Base-by-base conservation (phyloP, 2,888 invertebrate species). In the Cryptocephalus primarius region DNA sequence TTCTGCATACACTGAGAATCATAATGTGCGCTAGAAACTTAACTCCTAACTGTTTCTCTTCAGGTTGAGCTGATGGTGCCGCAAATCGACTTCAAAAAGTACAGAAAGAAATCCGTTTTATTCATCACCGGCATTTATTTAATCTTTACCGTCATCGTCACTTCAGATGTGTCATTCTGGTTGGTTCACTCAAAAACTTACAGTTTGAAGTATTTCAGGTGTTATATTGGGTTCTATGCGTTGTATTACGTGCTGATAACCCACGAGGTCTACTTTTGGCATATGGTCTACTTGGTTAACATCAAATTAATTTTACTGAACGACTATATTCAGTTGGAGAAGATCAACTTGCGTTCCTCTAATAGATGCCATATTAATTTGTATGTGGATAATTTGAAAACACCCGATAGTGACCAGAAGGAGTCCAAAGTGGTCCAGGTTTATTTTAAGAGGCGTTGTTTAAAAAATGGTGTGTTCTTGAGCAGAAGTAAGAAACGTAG, bases 251-350 rank as follows among this genome's bases (percentile, higher is more conserved):
- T 78, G 38, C 75, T 78, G 43, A 67, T 78, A 57, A 70, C 75
- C 14, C 64, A 78, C 57, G 78, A 79, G 61, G 67, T 79, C 1
- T 79, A 78, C 60, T 79, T 78, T 47, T 76, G 76, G 9, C 71
- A 78, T 53, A 72, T 75, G 0, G 73, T 77, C 4, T 70, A 77
- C 43, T 76, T 76, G 4, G 69, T 80, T 22, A 71, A 74, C 22
- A 71, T 75, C 36, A 71, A 79, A 10, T 75, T 80, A 12, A 11
- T 32, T 14, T 31, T 34, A 8, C 12, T 49, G 4, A 49, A 49
- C 11, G 47, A 44, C 32, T 44, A 47, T 22, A 6, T 22, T 22
- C 22, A 4, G 3, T 22, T 22, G 22, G 22, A 22, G 22, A 22
- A 6, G 22, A 22, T 22, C 22, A 6, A 22, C 6, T 22, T 22